These are phyloP conservation scores for Hydropotes inermis DNA, from an alignment of 2,113 vertebrate genomes.

Conservation along the genomic window DNA sequence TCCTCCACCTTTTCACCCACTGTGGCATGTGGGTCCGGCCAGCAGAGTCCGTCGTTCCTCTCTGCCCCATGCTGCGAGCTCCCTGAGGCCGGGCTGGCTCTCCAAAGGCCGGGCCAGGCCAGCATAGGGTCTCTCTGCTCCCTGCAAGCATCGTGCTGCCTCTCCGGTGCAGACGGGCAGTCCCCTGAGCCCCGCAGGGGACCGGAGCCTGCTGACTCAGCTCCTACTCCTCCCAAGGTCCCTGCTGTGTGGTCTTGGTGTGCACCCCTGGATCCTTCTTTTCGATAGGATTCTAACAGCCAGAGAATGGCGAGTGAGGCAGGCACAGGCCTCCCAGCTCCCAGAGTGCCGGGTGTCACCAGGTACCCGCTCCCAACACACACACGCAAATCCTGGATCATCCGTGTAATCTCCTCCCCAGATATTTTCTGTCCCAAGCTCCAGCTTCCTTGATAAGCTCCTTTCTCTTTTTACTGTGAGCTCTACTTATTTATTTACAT, in stretches of 20 bases:
- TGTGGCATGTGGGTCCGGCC: not conserved
- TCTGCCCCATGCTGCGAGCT: not conserved
- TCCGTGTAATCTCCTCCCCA: not conserved
- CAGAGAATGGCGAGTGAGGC: not conserved
- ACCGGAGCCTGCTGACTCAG: not conserved
- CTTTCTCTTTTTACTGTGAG: not conserved
- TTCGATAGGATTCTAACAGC: not conserved
- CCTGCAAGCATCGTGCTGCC: not conserved
- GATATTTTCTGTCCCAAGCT: not conserved
- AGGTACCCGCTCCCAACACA: not conserved
- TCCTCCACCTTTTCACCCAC: slow-evolving; percentile 51
- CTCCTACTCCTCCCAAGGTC: not conserved
- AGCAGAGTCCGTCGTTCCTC: not conserved
- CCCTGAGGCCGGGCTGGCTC: not conserved
- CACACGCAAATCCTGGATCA: not conserved
- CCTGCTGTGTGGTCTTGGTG: not conserved
- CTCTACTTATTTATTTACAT: slow-evolving; percentile 9
- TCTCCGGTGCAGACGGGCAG: rapidly evolving
- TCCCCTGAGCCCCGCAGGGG: rapidly evolving
- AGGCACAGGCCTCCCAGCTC: not conserved
- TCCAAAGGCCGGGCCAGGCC: not conserved
- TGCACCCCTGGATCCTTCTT: not conserved
- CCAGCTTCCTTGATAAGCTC: not conserved
- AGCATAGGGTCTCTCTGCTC: not conserved
- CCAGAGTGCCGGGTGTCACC: not conserved